phyloP scores from a whole-genome alignment of 2,888 invertebrate species.

The Leptopilina syphax region DNA sequence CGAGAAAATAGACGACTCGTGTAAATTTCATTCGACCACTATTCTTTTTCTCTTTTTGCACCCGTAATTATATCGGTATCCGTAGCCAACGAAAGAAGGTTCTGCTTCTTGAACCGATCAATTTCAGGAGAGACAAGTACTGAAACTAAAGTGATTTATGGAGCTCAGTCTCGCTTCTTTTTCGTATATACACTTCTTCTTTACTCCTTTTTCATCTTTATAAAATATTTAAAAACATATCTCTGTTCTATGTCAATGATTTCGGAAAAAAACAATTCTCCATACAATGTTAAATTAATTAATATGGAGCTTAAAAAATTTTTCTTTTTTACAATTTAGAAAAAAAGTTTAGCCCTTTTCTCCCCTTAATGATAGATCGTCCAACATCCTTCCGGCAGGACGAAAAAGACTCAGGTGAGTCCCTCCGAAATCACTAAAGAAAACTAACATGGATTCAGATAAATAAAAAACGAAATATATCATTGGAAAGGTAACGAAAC shows the following conservation, averaged over 20 bases:
- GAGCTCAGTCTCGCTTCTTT: not conserved
- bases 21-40: conserved; percentile 24
- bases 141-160: conserved; percentile 40
- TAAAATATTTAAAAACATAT: not conserved
- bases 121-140: conserved; percentile 33
- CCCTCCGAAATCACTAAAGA: too few relatives aligned
- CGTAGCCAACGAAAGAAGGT: conserved; percentile 16
- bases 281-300: too few relatives aligned
- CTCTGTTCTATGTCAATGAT: not conserved
- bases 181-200: not conserved
- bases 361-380: too few relatives aligned
- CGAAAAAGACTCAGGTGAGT: too few relatives aligned
- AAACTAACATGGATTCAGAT: too few relatives aligned
- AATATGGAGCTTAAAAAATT: too few relatives aligned
- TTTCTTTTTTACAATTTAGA: too few relatives aligned
- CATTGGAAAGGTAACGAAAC: too few relatives aligned
- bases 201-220: not conserved
- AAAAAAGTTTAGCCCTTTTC: too few relatives aligned
- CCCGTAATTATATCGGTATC: conserved; percentile 35
- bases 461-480: too few relatives aligned
- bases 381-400: too few relatives aligned
- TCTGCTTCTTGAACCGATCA: conserved; percentile 34
- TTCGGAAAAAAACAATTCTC: not conserved
- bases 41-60: conserved; percentile 18
- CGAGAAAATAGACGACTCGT: conserved; percentile 38